phyloP scores from a whole-genome alignment of 92 coral and sea anemone species.

The Plumapathes pennacea region DNA sequence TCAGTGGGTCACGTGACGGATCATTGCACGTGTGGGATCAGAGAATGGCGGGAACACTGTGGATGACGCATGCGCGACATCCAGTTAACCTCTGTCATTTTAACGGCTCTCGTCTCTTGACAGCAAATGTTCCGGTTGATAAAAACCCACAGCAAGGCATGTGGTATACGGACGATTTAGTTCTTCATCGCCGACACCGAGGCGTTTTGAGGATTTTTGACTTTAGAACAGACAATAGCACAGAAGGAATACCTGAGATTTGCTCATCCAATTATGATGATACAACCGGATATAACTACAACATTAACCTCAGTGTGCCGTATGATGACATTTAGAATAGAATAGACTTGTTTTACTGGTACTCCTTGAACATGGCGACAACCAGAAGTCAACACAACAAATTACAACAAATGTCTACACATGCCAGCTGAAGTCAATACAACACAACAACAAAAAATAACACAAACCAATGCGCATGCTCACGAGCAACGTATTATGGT shows the following conservation, averaged over 20 bases:
- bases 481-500: too few relatives aligned
- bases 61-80: slow-evolving; percentile 90
- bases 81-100: slow-evolving; percentile 81
- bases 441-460: too few relatives aligned
- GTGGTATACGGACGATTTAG: slow-evolving; percentile 94
- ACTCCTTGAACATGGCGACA: too few relatives aligned
- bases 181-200: slow-evolving; percentile 87
- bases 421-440: too few relatives aligned
- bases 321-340: slow-evolving; percentile 75
- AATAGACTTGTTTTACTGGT: too few relatives aligned
- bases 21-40: slow-evolving; percentile 89
- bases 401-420: too few relatives aligned
- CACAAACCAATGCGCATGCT: too few relatives aligned
- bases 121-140: slow-evolving; percentile 79
- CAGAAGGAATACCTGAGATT: slow-evolving; percentile 83
- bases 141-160: slow-evolving; percentile 58
- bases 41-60: slow-evolving; percentile 74
- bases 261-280: slow-evolving; percentile 88
- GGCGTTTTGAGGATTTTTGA: slow-evolving; percentile 77
- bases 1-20: slow-evolving; percentile 94
- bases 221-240: slow-evolving; percentile 55
- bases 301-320: slow-evolving; percentile 83
- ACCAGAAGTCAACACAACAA: too few relatives aligned
- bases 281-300: slow-evolving; percentile 88
- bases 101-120: slow-evolving; percentile 59